Conservation (phyloP, 2,797 vertebrate species). For the Pelochelys cantorii region DNA sequence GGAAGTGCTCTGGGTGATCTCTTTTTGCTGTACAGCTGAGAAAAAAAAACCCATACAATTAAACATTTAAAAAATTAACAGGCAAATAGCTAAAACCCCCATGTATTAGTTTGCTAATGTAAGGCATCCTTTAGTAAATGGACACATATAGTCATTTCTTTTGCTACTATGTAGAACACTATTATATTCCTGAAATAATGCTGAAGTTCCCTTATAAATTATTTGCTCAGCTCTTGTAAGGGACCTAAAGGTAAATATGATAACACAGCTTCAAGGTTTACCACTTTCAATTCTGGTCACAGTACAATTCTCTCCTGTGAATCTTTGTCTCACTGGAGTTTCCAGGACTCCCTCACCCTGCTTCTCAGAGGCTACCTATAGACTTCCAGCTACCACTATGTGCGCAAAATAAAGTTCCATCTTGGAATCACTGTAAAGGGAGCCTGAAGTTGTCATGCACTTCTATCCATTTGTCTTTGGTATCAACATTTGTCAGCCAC, state of each 20-base stretch:
- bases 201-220: neutral
- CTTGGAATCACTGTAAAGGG: neutral
- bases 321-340: neutral
- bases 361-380: neutral
- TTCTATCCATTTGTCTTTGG: neutral
- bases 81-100: neutral
- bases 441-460: neutral
- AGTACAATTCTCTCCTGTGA: neutral
- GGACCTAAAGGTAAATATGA: neutral
- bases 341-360: neutral
- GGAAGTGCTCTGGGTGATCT: conserved; percentile 88
- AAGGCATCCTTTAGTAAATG: neutral
- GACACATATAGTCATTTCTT: neutral
- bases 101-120: neutral
- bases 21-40: conserved; percentile 92
- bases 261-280: neutral
- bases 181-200: neutral
- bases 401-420: fast-evolving
- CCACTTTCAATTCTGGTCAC: neutral
- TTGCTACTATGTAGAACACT: neutral
- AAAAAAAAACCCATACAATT: conserved; percentile 54
- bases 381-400: neutral
- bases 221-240: neutral
- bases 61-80: neutral
- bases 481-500: neutral